Evolutionary conservation across 1,140 invertebrate species (phyloP).

Genomic region (Atta texana): DNA sequence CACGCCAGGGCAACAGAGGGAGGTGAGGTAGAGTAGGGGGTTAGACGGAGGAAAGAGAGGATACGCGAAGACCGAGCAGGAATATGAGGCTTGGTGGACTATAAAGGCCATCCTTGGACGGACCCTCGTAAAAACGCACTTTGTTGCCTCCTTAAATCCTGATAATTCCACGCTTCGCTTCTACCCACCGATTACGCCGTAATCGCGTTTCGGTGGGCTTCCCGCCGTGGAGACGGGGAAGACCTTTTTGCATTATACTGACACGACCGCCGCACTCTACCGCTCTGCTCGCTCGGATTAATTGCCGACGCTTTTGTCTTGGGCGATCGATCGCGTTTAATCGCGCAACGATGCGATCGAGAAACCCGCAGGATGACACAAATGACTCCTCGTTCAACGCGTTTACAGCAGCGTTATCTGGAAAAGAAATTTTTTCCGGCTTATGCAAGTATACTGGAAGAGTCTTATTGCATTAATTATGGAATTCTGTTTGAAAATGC

Average conservation of each 20-base stretch:
- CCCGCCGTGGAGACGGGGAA: constrained; percentile 59
- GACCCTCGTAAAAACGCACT: constrained; percentile 78
- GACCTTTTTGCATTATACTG: constrained; percentile 68
- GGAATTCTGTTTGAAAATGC: too few relatives aligned
- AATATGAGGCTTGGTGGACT: constrained; percentile 74
- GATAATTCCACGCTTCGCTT: constrained; percentile 78
- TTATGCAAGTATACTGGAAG: background rate
- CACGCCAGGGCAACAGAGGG: background rate
- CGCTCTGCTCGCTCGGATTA: constrained; percentile 62
- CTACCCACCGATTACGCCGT: constrained; percentile 75
- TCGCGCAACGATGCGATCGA: background rate
- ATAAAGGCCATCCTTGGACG: constrained; percentile 78
- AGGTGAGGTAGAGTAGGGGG: background rate
- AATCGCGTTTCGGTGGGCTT: constrained; percentile 75
- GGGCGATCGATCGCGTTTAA: constrained; percentile 38
- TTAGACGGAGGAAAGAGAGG: background rate
- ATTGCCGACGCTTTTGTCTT: constrained; percentile 71
- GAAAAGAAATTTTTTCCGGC: background rate
- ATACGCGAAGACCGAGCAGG: constrained; percentile 35
- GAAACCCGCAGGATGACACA: background rate
- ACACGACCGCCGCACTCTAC: constrained; percentile 55
- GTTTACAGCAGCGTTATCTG: background rate
- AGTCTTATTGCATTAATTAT: too few relatives aligned
- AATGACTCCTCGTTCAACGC: background rate
- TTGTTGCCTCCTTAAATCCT: constrained; percentile 79